A percentile compares a stretch with the other conserved stretches of the same genome.
These are phyloP conservation scores for Melanophora roralis DNA, from an alignment of 2,888 invertebrate genomes.

Conservation along the genomic window DNA sequence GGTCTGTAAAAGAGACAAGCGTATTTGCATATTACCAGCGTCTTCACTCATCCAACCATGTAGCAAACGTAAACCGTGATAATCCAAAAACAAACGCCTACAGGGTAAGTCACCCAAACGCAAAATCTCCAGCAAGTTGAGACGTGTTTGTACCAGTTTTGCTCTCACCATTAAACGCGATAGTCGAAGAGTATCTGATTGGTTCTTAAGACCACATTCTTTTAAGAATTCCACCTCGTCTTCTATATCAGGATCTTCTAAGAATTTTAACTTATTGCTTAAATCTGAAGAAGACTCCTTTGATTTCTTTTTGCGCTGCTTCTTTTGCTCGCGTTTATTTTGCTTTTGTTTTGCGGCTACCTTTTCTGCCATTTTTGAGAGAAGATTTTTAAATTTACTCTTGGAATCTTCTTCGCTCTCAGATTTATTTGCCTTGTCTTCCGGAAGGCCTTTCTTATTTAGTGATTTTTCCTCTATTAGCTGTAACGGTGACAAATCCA, in stretches of 20 bases:
- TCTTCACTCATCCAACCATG: constrained; percentile 94
- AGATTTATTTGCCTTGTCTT: constrained; percentile 32
- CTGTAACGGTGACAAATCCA: constrained; percentile 55
- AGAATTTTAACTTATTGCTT: constrained; percentile 68
- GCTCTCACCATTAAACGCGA: constrained; percentile 95
- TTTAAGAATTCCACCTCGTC: constrained; percentile 91
- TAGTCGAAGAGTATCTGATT: constrained; percentile 91
- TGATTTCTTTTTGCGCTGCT: constrained; percentile 61
- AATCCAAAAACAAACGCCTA: constrained; percentile 91
- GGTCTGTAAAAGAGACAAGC: constrained; percentile 86
- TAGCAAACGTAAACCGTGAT: constrained; percentile 92
- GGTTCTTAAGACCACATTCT: constrained; percentile 89
- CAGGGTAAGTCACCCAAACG: constrained; percentile 89
- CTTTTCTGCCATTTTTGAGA: constrained; percentile 64
- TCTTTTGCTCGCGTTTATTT: constrained; percentile 72
- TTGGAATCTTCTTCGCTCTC: constrained; percentile 60
- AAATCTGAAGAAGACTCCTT: constrained; percentile 34
- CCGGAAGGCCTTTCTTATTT: constrained; percentile 1
- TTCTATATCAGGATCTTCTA: constrained; percentile 85
- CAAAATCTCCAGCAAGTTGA: constrained; percentile 86
- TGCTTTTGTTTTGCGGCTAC: constrained; percentile 64
- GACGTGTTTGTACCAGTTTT: constrained; percentile 87
- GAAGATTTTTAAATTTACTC: constrained; percentile 63
- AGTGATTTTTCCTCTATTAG: constrained; percentile 34
- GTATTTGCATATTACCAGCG: constrained; percentile 76